A percentile compares a stretch with the other conserved stretches of the same genome.
Conservation (phyloP, 1,140 invertebrate genomes). For the Bacillus rossius region DNA sequence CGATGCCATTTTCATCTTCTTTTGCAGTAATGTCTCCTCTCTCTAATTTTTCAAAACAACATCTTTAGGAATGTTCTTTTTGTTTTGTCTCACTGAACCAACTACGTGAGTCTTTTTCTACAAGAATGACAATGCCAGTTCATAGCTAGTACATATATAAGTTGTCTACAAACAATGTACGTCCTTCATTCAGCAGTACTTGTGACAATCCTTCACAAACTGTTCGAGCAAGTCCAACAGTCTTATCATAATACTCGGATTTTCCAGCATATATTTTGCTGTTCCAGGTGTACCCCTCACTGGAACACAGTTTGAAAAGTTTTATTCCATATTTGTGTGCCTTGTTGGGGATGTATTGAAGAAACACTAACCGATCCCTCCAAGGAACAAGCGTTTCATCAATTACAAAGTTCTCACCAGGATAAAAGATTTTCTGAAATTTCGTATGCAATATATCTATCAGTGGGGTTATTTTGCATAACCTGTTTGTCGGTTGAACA, state of each 20-base stretch:
- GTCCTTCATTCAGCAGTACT: constrained; percentile 27
- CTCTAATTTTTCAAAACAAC: constrained; percentile 37
- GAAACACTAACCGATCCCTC: constrained; percentile 34
- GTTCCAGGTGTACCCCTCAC: constrained; percentile 30
- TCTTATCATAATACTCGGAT: constrained; percentile 14
- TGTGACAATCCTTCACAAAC: constrained; percentile 23
- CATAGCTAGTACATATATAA: constrained; percentile 42
- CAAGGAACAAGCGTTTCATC: constrained; percentile 40
- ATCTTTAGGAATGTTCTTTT: constrained; percentile 35
- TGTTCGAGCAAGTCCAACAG: constrained; percentile 18
- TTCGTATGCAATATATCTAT: constrained; percentile 24
- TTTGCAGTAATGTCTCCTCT: constrained; percentile 30
- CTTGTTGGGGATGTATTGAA: constrained; percentile 37
- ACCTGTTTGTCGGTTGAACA: constrained; percentile 17
- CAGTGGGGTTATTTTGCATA: constrained; percentile 29
- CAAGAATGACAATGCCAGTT: constrained; percentile 28
- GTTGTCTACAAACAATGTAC: constrained; percentile 29
- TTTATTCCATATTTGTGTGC: constrained; percentile 39
- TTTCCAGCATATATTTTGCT: constrained; percentile 33
- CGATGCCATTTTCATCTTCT: constrained; percentile 38
- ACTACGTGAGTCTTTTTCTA: constrained; percentile 41
- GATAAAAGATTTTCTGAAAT: constrained; percentile 26
- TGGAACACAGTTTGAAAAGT: constrained; percentile 32
- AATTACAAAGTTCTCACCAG: constrained; percentile 31
- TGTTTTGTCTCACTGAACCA: constrained; percentile 40